phyloP scores from a whole-genome alignment of 1,140 invertebrate species.

The Cydia splendana region DNA sequence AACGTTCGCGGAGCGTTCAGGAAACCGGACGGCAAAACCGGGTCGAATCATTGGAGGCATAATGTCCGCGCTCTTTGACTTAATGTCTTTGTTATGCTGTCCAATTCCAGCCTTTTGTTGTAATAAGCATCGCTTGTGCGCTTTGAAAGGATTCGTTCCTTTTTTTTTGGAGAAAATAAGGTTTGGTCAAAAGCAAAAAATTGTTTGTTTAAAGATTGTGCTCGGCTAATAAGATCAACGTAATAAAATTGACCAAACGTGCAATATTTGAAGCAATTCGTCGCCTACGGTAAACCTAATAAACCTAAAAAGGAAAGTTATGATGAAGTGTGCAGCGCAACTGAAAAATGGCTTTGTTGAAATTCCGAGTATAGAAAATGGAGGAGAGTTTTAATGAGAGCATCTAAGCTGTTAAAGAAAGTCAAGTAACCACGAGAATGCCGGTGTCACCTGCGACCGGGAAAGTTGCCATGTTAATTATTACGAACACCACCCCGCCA shows the following conservation, averaged over 20 bases:
- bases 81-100: conserved; percentile 32
- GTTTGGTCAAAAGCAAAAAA: background rate
- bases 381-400: conserved; percentile 35
- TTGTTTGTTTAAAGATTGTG: too few species aligned
- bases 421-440: conserved; percentile 45
- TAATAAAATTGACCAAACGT: too few species aligned
- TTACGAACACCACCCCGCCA: conserved; percentile 46
- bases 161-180: background rate
- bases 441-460: conserved; percentile 48
- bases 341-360: background rate
- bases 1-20: conserved; percentile 38
- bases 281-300: background rate
- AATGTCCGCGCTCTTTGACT: conserved; percentile 43
- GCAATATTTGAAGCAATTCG: background rate
- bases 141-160: background rate
- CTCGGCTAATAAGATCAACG: too few species aligned
- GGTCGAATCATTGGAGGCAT: conserved; percentile 50
- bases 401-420: conserved; percentile 34
- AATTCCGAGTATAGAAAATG: conserved; percentile 32
- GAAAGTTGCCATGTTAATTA: conserved; percentile 52
- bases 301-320: background rate
- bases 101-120: conserved; percentile 46
- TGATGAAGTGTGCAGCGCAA: background rate
- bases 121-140: conserved; percentile 1
- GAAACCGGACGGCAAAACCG: conserved; percentile 52